phyloP scores from a whole-genome alignment of 2,797 vertebrate genomes.

The Acipenser oxyrinchus region DNA sequence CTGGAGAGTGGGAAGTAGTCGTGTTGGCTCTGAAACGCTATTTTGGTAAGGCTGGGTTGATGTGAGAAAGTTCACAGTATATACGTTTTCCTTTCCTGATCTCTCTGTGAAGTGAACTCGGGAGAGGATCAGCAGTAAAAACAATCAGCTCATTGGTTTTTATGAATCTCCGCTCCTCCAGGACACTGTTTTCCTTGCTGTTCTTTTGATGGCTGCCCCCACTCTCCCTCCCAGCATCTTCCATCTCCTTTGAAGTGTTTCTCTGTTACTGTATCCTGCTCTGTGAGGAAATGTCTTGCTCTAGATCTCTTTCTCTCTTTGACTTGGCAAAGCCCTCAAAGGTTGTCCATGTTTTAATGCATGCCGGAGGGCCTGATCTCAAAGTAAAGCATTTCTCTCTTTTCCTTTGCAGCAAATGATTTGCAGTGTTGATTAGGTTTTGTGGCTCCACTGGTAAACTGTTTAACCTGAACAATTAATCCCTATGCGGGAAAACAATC shows the following conservation, averaged over 20 bases:
- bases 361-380: slow-evolving; percentile 48
- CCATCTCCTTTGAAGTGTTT: not conserved
- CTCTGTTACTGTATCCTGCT: not conserved
- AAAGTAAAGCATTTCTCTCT: slow-evolving; percentile 56
- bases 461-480: not conserved
- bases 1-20: no score
- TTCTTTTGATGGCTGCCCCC: not conserved
- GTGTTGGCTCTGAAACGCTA: no score
- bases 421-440: slow-evolving; percentile 62
- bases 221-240: not conserved
- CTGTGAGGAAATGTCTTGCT: not conserved
- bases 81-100: not conserved
- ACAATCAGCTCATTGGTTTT: slow-evolving; percentile 24
- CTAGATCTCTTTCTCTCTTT: slow-evolving; percentile 29
- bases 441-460: slow-evolving; percentile 53
- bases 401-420: slow-evolving; percentile 49
- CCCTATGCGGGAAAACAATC: not conserved
- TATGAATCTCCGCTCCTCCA: slow-evolving; percentile 33
- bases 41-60: not conserved
- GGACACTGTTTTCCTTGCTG: slow-evolving; percentile 7
- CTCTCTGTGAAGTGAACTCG: not conserved
- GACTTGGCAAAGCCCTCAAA: slow-evolving; percentile 37
- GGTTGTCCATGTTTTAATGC: slow-evolving; percentile 32
- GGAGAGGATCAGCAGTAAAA: not conserved
- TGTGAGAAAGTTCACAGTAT: not conserved